Evolutionary conservation across 2,797 vertebrate species (phyloP).

Genomic region (Alectoris magna): DNA sequence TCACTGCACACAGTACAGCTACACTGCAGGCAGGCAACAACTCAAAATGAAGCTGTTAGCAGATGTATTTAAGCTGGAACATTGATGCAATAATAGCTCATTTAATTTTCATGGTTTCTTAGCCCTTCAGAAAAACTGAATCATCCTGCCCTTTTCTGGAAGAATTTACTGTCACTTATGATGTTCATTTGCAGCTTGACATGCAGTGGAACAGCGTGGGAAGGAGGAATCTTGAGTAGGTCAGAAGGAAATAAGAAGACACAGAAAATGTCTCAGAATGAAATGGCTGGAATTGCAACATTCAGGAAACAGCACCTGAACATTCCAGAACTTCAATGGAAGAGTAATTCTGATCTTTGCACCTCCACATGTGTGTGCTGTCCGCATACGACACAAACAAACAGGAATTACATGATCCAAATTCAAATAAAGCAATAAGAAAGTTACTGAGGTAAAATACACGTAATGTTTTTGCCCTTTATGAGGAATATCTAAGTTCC

Average conservation of each 20-base stretch:
- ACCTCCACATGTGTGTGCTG: fast-evolving
- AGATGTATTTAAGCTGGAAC: conserved; percentile 9
- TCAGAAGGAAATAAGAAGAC: background rate
- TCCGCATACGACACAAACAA: background rate
- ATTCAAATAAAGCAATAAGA: background rate
- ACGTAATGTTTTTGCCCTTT: background rate
- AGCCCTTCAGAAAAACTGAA: background rate
- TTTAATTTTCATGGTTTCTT: conserved; percentile 1
- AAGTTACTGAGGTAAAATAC: conserved; percentile 8
- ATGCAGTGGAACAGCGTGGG: background rate
- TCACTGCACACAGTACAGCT: background rate
- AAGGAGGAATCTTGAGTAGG: background rate
- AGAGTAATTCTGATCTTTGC: background rate
- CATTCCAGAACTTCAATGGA: background rate
- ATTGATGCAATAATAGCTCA: conserved; percentile 3
- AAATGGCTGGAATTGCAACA: background rate
- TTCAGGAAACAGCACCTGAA: background rate
- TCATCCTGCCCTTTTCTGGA: background rate
- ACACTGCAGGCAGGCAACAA: background rate
- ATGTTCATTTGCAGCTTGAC: background rate
- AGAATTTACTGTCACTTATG: background rate
- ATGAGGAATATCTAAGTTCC: conserved; percentile 21
- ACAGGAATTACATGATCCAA: background rate
- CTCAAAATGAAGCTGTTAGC: conserved; percentile 27
- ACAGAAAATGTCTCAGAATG: background rate